A percentile compares a stretch with the other conserved stretches of the same genome.
Conservation (phyloP, 1,140 invertebrate species). For the Scaptomyza graminum region DNA sequence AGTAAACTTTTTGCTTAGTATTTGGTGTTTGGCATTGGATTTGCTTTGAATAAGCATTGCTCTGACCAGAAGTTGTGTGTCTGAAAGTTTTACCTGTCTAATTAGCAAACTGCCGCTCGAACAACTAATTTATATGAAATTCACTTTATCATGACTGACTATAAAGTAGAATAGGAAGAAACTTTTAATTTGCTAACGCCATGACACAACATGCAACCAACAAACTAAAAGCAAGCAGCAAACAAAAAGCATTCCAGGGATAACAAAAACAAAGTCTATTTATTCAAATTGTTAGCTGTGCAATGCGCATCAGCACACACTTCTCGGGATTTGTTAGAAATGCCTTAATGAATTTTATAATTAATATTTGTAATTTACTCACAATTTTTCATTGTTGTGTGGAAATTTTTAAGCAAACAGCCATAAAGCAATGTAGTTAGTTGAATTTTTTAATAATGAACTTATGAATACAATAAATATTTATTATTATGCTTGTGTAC, state of each 20-base stretch:
- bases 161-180: slow-evolving; percentile 54
- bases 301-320: not conserved
- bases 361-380: not conserved
- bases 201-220: slow-evolving; percentile 54
- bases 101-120: slow-evolving; percentile 61
- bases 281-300: slow-evolving; percentile 1
- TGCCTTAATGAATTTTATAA: not conserved
- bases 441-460: not conserved
- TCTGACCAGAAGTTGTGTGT: slow-evolving; percentile 39
- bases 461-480: not conserved
- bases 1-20: slow-evolving; percentile 28
- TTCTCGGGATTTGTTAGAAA: not conserved
- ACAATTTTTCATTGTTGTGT: not conserved
- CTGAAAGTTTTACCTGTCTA: slow-evolving; percentile 66
- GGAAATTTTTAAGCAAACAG: not conserved
- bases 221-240: not conserved
- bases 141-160: slow-evolving; percentile 34
- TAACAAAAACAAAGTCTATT: not conserved
- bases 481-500: too few species aligned
- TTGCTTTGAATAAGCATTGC: slow-evolving; percentile 25
- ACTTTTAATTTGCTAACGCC: slow-evolving; percentile 73
- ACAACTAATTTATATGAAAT: slow-evolving; percentile 70
- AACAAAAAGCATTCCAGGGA: not conserved
- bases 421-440: not conserved
- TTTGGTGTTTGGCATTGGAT: slow-evolving; percentile 16